Conservation (phyloP, 2,888 invertebrate species). For the Dryomyza anilis region DNA sequence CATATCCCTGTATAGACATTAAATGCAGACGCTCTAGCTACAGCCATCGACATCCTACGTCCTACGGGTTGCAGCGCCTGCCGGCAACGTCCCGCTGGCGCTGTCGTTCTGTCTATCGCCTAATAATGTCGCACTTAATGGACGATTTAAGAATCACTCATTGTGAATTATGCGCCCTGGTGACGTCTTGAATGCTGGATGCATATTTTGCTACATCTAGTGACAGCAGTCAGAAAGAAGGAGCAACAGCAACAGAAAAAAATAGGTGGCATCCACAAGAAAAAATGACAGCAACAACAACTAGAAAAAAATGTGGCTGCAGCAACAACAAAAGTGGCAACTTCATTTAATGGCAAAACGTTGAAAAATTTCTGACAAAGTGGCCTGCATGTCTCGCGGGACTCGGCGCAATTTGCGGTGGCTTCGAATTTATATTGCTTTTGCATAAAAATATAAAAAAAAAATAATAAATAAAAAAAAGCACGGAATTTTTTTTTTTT, state of each 20-base stretch:
- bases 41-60: no score
- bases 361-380: conserved; percentile 24
- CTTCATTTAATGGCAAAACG: conserved; percentile 6
- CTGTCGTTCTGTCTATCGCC: conserved; percentile 30
- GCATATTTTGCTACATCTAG: conserved; percentile 20
- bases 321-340: conserved; percentile 1
- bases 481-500: not conserved
- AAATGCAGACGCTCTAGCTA: no score
- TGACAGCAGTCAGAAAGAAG: no score
- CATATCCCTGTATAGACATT: no score
- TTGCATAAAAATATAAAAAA: not conserved
- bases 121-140: conserved; percentile 43
- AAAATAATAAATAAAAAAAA: not conserved
- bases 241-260: no score
- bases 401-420: not conserved
- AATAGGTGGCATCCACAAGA: not conserved
- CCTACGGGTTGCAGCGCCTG: no score
- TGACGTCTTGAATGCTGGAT: conserved; percentile 36
- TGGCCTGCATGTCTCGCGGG: conserved; percentile 11
- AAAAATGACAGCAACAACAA: not conserved
- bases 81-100: no score
- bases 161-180: conserved; percentile 55
- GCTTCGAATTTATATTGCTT: conserved; percentile 2
- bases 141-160: conserved; percentile 56
- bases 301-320: no score